Conservation (phyloP, 2,888 invertebrate genomes). For the Pachymerium ferrugineum region DNA sequence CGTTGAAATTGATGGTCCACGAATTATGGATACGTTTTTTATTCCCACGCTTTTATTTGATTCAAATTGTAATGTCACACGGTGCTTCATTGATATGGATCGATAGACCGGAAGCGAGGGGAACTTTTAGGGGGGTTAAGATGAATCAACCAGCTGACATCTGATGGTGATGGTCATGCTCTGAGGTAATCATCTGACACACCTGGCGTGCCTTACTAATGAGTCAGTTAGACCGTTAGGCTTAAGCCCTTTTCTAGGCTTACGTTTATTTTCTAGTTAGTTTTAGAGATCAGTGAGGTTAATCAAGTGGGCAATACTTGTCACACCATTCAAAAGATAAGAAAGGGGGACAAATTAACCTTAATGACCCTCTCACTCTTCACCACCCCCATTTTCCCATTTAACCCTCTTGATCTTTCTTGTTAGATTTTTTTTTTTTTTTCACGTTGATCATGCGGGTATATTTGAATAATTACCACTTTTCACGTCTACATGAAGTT, state of each 20-base stretch:
- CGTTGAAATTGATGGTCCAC: background rate
- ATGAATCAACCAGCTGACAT: constrained; percentile 13
- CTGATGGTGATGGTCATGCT: background rate
- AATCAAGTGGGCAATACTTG: constrained; percentile 8
- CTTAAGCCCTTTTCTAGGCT: background rate
- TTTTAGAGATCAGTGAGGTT: background rate
- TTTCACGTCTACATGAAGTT: background rate
- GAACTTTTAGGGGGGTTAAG: background rate
- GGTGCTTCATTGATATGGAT: background rate
- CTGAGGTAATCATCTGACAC: constrained; percentile 7
- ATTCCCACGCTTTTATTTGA: background rate
- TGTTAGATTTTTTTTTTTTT: background rate
- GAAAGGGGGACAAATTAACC: background rate
- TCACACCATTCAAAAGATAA: background rate
- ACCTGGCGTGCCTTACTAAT: background rate
- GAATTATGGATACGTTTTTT: no score
- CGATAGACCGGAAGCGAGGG: background rate
- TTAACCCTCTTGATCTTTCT: background rate
- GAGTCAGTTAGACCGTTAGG: background rate
- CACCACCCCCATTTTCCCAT: background rate
- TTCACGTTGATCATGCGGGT: background rate
- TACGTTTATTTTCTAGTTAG: background rate
- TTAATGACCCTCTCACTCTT: background rate
- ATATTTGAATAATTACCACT: background rate
- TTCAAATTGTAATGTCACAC: background rate